Conservation (phyloP, 92 coral and sea anemone species). For the Metridium senile region DNA sequence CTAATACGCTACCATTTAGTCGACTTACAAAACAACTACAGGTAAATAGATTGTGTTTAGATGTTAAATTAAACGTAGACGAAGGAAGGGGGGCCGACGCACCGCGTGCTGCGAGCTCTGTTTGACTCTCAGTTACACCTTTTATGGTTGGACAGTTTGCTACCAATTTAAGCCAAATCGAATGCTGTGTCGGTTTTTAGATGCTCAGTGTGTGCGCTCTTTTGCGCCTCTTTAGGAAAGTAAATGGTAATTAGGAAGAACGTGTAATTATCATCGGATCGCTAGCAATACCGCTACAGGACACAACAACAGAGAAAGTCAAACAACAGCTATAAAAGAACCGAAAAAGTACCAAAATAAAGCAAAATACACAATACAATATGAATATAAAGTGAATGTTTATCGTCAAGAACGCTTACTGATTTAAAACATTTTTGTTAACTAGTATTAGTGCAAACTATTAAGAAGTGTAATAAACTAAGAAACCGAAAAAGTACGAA, state of each 20-base stretch:
- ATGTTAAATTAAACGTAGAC: conserved; percentile 38
- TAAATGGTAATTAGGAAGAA: neutral
- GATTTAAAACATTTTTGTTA: too few species aligned
- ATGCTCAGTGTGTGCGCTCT: conserved; percentile 2
- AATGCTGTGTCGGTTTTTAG: conserved; percentile 16
- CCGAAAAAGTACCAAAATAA: too few species aligned
- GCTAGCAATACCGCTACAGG: neutral
- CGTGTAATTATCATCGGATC: neutral
- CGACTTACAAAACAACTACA: conserved; percentile 6
- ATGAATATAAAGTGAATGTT: too few species aligned
- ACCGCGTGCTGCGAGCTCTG: conserved; percentile 39
- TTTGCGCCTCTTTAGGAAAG: conserved; percentile 7
- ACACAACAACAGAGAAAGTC: too few species aligned
- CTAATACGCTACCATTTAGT: conserved; percentile 34
- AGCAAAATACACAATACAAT: too few species aligned
- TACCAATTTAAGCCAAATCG: conserved; percentile 34
- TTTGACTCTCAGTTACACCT: conserved; percentile 30
- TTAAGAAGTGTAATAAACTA: too few species aligned
- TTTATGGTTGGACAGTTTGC: conserved; percentile 43
- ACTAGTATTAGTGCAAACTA: too few species aligned
- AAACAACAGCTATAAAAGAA: too few species aligned
- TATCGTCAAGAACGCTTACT: too few species aligned
- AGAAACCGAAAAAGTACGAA: too few species aligned
- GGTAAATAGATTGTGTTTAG: conserved; percentile 34
- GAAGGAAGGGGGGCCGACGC: conserved; percentile 42